A percentile compares a stretch with the other conserved stretches of the same genome.
Evolutionary conservation across 2,888 invertebrate species (phyloP).

Genomic region (Drosophila borealis): DNA sequence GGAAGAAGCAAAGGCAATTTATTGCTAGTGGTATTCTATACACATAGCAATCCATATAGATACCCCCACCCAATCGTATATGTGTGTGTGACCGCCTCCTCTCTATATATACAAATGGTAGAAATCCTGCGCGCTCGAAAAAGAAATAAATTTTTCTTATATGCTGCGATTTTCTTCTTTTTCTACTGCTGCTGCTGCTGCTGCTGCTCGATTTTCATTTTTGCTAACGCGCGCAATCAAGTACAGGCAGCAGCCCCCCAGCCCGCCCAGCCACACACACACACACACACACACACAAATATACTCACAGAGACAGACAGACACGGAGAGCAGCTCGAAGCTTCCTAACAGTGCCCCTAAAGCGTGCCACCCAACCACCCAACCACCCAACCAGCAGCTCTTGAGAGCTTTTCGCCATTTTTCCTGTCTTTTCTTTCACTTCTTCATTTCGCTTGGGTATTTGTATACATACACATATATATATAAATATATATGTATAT

Average conservation of each 20-base stretch:
- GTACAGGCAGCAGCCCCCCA: conserved; percentile 49
- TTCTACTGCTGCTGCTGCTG: conserved; percentile 24
- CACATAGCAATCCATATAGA: conserved; percentile 53
- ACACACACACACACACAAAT: conserved; percentile 10
- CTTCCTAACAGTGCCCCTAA: conserved; percentile 40
- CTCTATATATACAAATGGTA: conserved; percentile 64
- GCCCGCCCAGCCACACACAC: conserved; percentile 15
- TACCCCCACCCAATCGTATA: background rate
- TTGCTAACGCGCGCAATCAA: conserved; percentile 77
- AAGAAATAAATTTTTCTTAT: conserved; percentile 61
- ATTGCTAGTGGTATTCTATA: conserved; percentile 42
- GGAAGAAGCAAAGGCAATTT: conserved; percentile 30
- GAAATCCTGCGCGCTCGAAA: conserved; percentile 73
- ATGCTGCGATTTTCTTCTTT: conserved; percentile 64
- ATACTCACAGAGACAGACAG: conserved; percentile 12
- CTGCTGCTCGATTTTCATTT: conserved; percentile 74
- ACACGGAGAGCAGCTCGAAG: conserved; percentile 47
- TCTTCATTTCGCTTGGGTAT: conserved; percentile 46
- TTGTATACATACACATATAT: conserved; percentile 13
- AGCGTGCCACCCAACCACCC: conserved; percentile 3
- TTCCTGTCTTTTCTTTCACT: conserved; percentile 61
- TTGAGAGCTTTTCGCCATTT: conserved; percentile 59
- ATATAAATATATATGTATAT: background rate
- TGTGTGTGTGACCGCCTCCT: conserved; percentile 35
- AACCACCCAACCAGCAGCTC: conserved; percentile 24